These are phyloP conservation scores for Lepetodrilus schrolli DNA, from an alignment of 2,888 invertebrate species.

Conservation along the genomic window DNA sequence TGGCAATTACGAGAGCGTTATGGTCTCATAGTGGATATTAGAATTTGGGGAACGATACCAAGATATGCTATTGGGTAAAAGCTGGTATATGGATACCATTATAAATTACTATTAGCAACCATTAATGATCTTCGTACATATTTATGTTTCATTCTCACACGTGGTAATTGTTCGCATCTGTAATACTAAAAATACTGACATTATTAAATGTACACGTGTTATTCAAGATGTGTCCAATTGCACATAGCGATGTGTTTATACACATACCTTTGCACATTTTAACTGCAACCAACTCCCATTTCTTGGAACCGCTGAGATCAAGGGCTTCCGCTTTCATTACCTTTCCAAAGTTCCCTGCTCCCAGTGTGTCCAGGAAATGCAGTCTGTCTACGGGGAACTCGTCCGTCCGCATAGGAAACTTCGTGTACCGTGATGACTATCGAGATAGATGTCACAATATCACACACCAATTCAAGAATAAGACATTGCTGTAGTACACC, in stretches of 20 bases:
- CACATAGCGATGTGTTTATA: no score
- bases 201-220: background rate
- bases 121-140: no score
- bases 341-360: constrained; percentile 37
- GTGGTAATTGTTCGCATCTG: background rate
- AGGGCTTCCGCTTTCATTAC: constrained; percentile 36
- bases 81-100: no score
- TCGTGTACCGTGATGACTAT: background rate
- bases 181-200: background rate
- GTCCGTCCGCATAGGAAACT: background rate
- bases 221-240: no score
- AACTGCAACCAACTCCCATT: constrained; percentile 35
- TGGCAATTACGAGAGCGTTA: no score
- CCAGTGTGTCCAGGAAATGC: constrained; percentile 31
- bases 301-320: constrained; percentile 25
- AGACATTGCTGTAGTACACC: background rate
- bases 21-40: no score
- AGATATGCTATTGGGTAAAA: no score
- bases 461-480: background rate
- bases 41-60: no score
- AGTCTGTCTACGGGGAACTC: constrained; percentile 30
- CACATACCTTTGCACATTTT: constrained; percentile 38
- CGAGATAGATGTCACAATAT: background rate
- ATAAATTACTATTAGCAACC: no score
- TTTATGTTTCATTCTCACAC: no score